Evolutionary conservation across 2,113 vertebrate species (phyloP).

Genomic region (Lethenteron reissneri): DNA sequence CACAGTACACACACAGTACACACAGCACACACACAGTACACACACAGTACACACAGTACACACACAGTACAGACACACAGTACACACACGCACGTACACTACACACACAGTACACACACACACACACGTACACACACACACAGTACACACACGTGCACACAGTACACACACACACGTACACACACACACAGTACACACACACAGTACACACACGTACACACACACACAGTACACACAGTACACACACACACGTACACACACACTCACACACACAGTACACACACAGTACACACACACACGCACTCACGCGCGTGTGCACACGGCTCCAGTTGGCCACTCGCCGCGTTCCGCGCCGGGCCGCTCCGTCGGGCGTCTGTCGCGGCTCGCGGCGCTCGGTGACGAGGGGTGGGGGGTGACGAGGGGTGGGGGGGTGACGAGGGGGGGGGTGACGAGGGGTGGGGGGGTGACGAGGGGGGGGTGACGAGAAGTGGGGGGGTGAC

Average conservation of each 20-base stretch:
- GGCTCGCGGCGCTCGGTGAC: too few relatives aligned
- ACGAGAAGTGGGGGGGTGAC: neutral
- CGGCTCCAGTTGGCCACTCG: too few relatives aligned
- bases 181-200: too few relatives aligned
- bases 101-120: neutral
- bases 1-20: neutral
- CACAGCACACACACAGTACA: neutral
- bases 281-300: neutral
- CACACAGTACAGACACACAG: neutral
- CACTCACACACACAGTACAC: too few relatives aligned
- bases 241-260: too few relatives aligned
- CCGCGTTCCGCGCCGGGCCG: too few relatives aligned
- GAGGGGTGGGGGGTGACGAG: neutral
- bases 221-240: too few relatives aligned
- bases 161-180: too few relatives aligned
- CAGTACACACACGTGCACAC: neutral
- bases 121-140: neutral
- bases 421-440: neutral
- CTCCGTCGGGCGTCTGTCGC: too few relatives aligned
- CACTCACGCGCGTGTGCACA: constrained; percentile 1
- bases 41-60: too few relatives aligned
- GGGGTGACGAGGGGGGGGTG: too few relatives aligned
- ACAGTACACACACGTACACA: too few relatives aligned
- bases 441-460: neutral
- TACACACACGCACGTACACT: neutral